Percentiles rank a stretch among this genome's conserved stretches.
These are phyloP conservation scores for Tenthredo mesomela DNA, from an alignment of 2,888 invertebrate species.

Conservation along the genomic window DNA sequence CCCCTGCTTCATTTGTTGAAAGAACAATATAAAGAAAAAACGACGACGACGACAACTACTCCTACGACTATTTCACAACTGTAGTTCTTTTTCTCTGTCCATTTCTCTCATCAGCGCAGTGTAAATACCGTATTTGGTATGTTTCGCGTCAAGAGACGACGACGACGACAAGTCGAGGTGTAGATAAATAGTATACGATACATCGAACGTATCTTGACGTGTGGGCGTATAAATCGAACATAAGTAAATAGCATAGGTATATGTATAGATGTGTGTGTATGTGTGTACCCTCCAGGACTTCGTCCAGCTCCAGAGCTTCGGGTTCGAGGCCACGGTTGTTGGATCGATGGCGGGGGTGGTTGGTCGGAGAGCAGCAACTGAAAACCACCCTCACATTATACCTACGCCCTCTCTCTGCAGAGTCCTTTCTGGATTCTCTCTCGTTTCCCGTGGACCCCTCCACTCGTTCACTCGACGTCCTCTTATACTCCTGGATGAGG, in stretches of 20 bases:
- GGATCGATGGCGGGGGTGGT: constrained; percentile 73
- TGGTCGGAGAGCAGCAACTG: constrained; percentile 64
- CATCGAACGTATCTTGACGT: not conserved
- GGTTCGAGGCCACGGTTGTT: constrained; percentile 64
- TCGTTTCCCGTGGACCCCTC: constrained; percentile 16
- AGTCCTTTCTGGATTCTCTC: not conserved
- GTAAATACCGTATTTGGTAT: constrained; percentile 5
- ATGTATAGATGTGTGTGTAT: not conserved
- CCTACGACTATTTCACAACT: not conserved
- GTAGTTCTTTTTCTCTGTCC: not conserved
- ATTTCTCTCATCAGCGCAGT: not conserved
- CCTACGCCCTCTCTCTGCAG: not conserved
- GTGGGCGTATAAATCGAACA: not conserved
- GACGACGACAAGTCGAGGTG: not conserved
- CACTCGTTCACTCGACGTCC: not conserved
- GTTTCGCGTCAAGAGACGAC: not conserved
- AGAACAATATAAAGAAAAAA: not conserved
- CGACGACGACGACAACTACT: not conserved
- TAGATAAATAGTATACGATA: constrained; percentile 2
- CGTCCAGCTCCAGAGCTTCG: constrained; percentile 10
- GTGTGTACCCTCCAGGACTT: constrained; percentile 20
- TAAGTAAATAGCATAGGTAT: not conserved
- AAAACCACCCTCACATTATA: constrained; percentile 55
- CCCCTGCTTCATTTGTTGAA: not conserved
- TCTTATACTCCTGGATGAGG: constrained; percentile 14